Percentiles rank a stretch among this genome's conserved stretches.
These are phyloP conservation scores for Drosophila takahashii DNA, from an alignment of 1,140 invertebrate genomes.

Conservation along the genomic window DNA sequence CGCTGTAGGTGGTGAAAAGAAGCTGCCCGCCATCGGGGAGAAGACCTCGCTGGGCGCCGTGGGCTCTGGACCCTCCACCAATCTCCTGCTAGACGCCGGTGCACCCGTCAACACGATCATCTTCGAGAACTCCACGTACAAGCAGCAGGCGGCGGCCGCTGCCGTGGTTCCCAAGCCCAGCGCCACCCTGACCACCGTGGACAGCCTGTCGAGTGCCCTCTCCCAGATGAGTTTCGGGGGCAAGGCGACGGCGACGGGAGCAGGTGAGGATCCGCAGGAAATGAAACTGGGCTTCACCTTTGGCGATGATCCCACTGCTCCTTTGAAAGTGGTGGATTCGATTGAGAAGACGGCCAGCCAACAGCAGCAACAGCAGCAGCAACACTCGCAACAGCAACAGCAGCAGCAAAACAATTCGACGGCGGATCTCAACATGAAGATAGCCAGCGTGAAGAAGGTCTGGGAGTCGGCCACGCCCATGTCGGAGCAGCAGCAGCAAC, in stretches of 20 bases:
- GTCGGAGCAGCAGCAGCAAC: conserved; percentile 74
- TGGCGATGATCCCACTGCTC: conserved; percentile 85
- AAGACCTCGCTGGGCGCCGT: conserved; percentile 49
- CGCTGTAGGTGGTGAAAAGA: conserved; percentile 53
- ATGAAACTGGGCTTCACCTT: conserved; percentile 94
- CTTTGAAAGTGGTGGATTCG: conserved; percentile 60
- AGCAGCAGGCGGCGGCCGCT: conserved; percentile 85
- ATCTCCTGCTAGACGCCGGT: conserved; percentile 62
- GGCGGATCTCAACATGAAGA: conserved; percentile 96
- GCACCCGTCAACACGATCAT: conserved; percentile 94
- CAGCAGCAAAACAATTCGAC: conserved; percentile 87
- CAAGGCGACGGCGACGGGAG: conserved; percentile 74
- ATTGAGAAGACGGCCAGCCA: conserved; percentile 55
- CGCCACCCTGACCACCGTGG: conserved; percentile 47
- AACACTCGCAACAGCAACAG: conserved; percentile 56
- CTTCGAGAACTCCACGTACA: conserved; percentile 96
- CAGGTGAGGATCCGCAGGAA: conserved; percentile 91
- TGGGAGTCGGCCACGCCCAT: conserved; percentile 90
- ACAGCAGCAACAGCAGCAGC: conserved; percentile 65
- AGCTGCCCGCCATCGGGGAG: conserved; percentile 60
- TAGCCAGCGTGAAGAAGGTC: conserved; percentile 96
- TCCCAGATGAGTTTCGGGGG: conserved; percentile 85
- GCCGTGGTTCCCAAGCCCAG: conserved; percentile 50
- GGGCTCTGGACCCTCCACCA: conserved; percentile 34
- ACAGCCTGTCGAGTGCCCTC: conserved; percentile 83